Base-by-base conservation (phyloP, 1,140 invertebrate genomes). In the Apolygus lucorum region DNA sequence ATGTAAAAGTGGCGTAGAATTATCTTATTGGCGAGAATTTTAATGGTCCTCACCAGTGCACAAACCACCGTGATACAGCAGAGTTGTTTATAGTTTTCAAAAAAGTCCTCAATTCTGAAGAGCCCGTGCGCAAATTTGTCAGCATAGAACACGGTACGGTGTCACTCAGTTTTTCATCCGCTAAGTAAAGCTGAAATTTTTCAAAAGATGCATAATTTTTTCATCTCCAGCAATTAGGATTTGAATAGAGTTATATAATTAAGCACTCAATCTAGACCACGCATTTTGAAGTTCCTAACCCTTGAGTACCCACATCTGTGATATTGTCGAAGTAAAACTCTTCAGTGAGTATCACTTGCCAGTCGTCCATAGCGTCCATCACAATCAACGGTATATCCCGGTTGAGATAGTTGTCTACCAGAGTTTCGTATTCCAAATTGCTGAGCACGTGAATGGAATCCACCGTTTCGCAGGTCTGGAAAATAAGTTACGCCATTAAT, bases 31-130 rank as follows among this genome's bases (percentile, higher is more conserved):
- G n/a, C n/a, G n/a, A n/a, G n/a, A n/a, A n/a, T n/a, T n/a, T n/a
- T n/a, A n/a, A n/a, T n/a, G n/a, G n/a, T n/a, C n/a, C 78, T 79
- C 74, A 84, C 83, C 91, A 92, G 74, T 92, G 89, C 1, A 90
- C 85, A 77, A 90, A 93, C 86, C 88, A 92, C 72, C 86, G 86
- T 0, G 86, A 83, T 14, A 88, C 84, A 52, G 87, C 82, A 0
- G 84, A 84, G 28, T 84, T 84, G 52, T 85, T 84, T 1, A 89
- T 84, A 29, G 84, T 82, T 27, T 84, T 83, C 1, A 90, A 79
- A 72, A 90, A 84, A 24, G 84, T 82, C 28, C 84, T 81, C n/a
- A 89, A 78, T 73, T 88, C 86, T 70, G 84, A 84, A 0, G 84
- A 84, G 1, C 84, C 84, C 0, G 86, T 83, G 28, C 85, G 78